Evolutionary conservation across 92 coral and sea anemone genomes (phyloP), one percentile per base, ranked within the genome.

Genomic region (Blastomussa wellsi): DNA sequence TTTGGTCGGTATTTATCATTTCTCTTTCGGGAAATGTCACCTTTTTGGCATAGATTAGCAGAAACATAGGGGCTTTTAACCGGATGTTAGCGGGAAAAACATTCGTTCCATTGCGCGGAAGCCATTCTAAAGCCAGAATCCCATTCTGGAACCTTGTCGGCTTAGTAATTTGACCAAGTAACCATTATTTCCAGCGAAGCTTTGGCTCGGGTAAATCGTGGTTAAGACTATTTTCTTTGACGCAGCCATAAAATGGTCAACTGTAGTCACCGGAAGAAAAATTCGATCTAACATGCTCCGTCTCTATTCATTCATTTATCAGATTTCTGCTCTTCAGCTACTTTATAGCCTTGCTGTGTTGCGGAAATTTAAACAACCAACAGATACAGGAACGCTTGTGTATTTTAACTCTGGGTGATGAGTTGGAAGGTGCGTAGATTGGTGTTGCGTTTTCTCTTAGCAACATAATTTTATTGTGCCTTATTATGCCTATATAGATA

Each of bases 351-450:
- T 78, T n/a, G n/a, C 5, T 60, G 37, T 29, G 44, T 44, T 42
- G 83, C 26, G 48, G 76, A 32, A 64, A 39, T 28, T 70, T 31
- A 28, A n/a, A 64, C 74, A 39, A 28, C 8, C 83, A 28, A 22
- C 41, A 11, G 62, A 48, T 31, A 67, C 76, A 22, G 33, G 38
- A 33, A 24, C 47, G 39, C 38, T 15, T 76, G 57, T 24, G 33
- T 65, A 42, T 38, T 60, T 79, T 52, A 20, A 38, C 75, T 1
- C 66, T 48, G 44, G 68, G 85, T 24, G 77, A 81, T 81, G 85
- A 81, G 55, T 22, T 81, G 85, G 85, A 81, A 81, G 85, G 85
- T 81, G 12, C 44, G 78, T 65, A 17, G 22, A 26, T 5, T 29
- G 26, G 22, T 1, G 20, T 22, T n/a, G 26, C 4, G 15, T 62